Evolutionary conservation across 2,113 vertebrate species (phyloP).

Genomic region (Lepus timidus): DNA sequence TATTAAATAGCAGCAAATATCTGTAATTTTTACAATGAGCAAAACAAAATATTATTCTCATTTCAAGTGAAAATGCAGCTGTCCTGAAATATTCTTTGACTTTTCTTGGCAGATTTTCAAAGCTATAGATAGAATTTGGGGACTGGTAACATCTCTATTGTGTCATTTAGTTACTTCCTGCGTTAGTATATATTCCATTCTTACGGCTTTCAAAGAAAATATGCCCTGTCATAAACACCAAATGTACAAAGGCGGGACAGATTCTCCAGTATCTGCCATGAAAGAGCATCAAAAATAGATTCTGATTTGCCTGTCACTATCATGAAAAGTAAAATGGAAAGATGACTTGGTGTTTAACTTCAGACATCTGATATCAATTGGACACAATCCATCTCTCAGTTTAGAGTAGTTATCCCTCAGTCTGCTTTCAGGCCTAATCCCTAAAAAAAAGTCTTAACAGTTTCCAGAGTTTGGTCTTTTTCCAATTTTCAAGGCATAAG

Average conservation of each 20-base stretch:
- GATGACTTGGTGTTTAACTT: constrained; percentile 79
- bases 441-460: constrained; percentile 79
- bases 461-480: constrained; percentile 81
- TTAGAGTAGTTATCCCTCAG: constrained; percentile 75
- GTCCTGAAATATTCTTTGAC: background rate
- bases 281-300: constrained; percentile 79
- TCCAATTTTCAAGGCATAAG: constrained; percentile 80
- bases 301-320: constrained; percentile 81
- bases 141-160: constrained; percentile 69
- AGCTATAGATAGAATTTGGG: constrained; percentile 47
- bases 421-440: constrained; percentile 80
- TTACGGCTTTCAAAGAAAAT: constrained; percentile 73
- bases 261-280: constrained; percentile 69
- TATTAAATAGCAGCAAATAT: background rate
- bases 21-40: constrained; percentile 11
- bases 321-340: constrained; percentile 80
- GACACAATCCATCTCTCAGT: constrained; percentile 75
- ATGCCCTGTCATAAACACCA: constrained; percentile 75
- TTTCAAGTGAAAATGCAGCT: constrained; percentile 48
- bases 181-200: constrained; percentile 56
- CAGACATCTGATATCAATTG: constrained; percentile 83
- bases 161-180: constrained; percentile 58
- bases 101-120: constrained; percentile 41
- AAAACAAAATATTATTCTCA: constrained; percentile 31
- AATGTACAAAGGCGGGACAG: constrained; percentile 71